Base-by-base conservation (phyloP, 2,888 invertebrate species). In the Panopea generosa region DNA sequence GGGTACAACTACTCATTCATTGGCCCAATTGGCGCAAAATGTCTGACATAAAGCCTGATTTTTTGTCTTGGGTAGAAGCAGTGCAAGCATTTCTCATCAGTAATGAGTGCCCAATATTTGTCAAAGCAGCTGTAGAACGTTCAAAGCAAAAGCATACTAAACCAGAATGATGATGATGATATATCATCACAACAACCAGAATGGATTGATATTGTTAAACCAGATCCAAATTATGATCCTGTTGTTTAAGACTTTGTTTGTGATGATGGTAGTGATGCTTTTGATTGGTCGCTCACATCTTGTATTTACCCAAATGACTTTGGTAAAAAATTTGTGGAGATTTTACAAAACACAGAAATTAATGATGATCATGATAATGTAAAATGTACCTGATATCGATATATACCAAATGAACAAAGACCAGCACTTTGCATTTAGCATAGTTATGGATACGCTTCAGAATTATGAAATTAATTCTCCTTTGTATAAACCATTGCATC, bases 11-110 rank as follows among this genome's bases (percentile, higher is more conserved):
- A 7, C 40, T 82, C 4, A 38, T 84, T 22, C 81, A 83, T 52
- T 77, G 69, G 61, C 83, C 82, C 22, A 77, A 79, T 33, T 85
- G 77, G 84, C 9, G 77, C n/a, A 67, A 52, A 27, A 22, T 84
- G 4, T 18, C 43, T 29, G 83, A 84, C 29, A 81, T 84, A n/a
- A 78, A 77, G 60, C 14, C 26, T 40, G 33, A 60, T 11, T 27
- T 69, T 27, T 24, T 11, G 29, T 53, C 63, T 26, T 84, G 85
- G 84, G 24, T n/a, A 26, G 60, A 79, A 4, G 52, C 27, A 43
- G 57, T 84, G 33, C 3, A 38, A 11, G 0, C 14, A 6, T 84
- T 84, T 60, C 20, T 83, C 18, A 14, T 29, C 26, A 40, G 40
- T 20, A 62, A 65, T 22, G 24, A 24, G 0, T 71, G 69, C 40